Evolutionary conservation across 64 coral and sea anemone genomes (phyloP).

Genomic region (Orbicella faveolata): DNA sequence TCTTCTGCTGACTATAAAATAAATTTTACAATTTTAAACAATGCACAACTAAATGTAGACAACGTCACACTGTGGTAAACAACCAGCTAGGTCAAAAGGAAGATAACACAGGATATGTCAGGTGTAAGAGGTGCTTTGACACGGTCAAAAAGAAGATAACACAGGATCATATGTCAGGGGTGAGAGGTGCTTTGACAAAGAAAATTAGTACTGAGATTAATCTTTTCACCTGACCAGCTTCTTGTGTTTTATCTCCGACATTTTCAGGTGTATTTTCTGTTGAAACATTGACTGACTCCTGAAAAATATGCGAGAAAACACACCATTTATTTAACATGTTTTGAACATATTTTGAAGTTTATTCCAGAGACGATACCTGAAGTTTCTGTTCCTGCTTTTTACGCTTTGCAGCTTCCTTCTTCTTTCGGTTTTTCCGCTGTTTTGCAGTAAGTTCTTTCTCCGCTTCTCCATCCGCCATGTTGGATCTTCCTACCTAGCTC

Average conservation of each 20-base stretch:
- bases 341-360: background rate
- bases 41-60: too few species aligned
- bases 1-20: constrained; percentile 48
- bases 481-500: background rate
- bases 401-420: constrained; percentile 76
- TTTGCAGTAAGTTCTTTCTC: constrained; percentile 64
- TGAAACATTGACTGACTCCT: background rate
- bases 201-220: background rate
- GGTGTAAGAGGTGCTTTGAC: too few species aligned
- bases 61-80: too few species aligned
- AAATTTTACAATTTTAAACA: too few species aligned
- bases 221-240: constrained; percentile 22
- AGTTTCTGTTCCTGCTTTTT: constrained; percentile 83
- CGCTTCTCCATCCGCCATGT: constrained; percentile 78
- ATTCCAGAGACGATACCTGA: background rate
- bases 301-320: background rate
- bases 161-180: too few species aligned
- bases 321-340: background rate
- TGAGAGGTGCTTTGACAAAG: too few species aligned
- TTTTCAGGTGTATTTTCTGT: background rate
- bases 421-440: constrained; percentile 80
- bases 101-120: too few species aligned
- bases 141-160: too few species aligned
- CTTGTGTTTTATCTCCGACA: background rate
- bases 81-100: too few species aligned